Conservation (phyloP, 2,888 invertebrate species). For the Drosophila anomelani region DNA sequence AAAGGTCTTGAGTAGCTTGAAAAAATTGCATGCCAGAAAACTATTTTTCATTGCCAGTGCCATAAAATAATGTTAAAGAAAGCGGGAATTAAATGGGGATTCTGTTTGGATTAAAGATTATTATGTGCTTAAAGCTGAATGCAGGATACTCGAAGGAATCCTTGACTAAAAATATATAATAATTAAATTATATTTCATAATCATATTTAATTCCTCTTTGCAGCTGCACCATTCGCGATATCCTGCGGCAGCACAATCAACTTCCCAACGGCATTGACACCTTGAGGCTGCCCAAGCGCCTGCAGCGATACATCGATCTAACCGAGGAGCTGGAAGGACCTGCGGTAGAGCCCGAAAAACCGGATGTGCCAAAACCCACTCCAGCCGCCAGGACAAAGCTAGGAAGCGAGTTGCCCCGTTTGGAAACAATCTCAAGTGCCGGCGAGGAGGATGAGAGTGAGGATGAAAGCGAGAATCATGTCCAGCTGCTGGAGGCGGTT, state of each 20-base stretch:
- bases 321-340: conserved; percentile 86
- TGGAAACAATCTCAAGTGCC: conserved; percentile 66
- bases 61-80: neutral
- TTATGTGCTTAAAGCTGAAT: neutral
- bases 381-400: conserved; percentile 17
- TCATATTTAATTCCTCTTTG: conserved; percentile 1
- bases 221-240: conserved; percentile 88
- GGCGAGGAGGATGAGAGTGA: conserved; percentile 57
- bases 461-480: conserved; percentile 68
- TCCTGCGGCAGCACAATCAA: conserved; percentile 89
- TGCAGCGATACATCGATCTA: conserved; percentile 90
- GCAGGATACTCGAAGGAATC: neutral
- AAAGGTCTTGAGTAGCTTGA: conserved; percentile 1
- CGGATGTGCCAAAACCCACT: neutral
- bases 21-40: neutral
- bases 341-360: conserved; percentile 27
- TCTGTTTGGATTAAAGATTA: neutral
- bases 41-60: neutral
- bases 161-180: neutral
- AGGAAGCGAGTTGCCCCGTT: conserved; percentile 47
- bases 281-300: conserved; percentile 88
- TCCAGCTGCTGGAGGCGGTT: conserved; percentile 63
- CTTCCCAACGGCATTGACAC: conserved; percentile 90
- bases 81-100: neutral
- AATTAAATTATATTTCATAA: neutral